These are phyloP conservation scores for Galagoides demidoff DNA, from an alignment of 2,797 vertebrate genomes.

Conservation along the genomic window DNA sequence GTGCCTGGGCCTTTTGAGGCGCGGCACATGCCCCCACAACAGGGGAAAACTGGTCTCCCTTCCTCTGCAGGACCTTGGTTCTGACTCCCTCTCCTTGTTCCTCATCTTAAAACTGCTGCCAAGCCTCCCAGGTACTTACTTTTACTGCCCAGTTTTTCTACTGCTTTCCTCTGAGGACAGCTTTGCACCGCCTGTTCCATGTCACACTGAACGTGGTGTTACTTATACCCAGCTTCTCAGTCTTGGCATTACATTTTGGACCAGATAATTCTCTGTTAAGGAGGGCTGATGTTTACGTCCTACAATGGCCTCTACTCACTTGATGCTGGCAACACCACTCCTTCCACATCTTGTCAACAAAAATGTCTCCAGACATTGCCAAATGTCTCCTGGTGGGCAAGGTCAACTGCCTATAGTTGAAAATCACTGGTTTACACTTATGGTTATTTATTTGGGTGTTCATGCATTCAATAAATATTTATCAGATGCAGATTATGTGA, in stretches of 20 bases:
- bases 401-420: neutral
- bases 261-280: neutral
- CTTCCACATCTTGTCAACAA: neutral
- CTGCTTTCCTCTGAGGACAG: neutral
- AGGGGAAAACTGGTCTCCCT: neutral
- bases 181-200: neutral
- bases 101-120: neutral
- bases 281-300: neutral
- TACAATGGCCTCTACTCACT: neutral
- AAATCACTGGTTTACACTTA: neutral
- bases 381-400: neutral
- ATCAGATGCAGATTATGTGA: neutral
- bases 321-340: neutral
- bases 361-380: neutral
- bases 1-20: neutral
- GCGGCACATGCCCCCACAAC: too few relatives aligned
- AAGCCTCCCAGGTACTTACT: neutral
- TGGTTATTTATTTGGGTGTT: neutral
- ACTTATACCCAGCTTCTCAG: neutral
- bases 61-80: neutral
- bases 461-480: neutral
- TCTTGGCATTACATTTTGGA: neutral
- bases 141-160: neutral
- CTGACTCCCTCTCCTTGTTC: neutral
- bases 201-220: neutral